Conservation (phyloP, 2,797 vertebrate genomes). For the Hephaestus fuliginosus region DNA sequence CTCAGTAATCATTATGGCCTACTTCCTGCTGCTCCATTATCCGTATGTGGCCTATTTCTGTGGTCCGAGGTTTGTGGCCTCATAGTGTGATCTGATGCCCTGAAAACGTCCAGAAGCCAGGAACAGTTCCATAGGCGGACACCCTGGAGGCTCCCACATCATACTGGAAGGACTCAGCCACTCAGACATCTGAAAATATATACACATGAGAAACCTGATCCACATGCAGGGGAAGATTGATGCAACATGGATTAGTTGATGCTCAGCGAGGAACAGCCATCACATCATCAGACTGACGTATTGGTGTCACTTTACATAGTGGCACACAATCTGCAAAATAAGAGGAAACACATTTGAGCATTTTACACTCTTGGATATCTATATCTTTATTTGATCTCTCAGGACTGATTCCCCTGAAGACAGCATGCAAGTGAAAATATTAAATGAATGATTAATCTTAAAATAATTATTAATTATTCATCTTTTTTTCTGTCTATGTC, state of each 20-base stretch:
- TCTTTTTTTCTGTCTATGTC: not conserved
- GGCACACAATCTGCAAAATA: conserved; percentile 4
- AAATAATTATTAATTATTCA: too few species aligned
- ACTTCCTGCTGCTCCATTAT: conserved; percentile 60
- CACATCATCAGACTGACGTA: conserved; percentile 3
- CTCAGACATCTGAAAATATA: not conserved
- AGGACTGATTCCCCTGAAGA: not conserved
- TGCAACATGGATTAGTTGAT: not conserved
- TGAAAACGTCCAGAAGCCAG: conserved; percentile 4
- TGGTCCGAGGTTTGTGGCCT: conserved; percentile 5
- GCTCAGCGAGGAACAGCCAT: conserved; percentile 6
- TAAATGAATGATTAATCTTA: too few species aligned
- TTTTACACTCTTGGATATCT: too few species aligned
- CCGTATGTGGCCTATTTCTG: conserved; percentile 54
- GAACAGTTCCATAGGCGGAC: not conserved
- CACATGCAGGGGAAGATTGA: not conserved
- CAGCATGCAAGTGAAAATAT: not conserved
- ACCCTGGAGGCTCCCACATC: not conserved
- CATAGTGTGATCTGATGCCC: conserved; percentile 1
- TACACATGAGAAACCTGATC: not conserved
- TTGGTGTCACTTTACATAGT: not conserved
- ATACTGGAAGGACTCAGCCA: not conserved
- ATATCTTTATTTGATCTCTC: not conserved
- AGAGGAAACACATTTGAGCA: not conserved
- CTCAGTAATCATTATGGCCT: conserved; percentile 34